Evolutionary conservation across 2,797 vertebrate genomes (phyloP).

Genomic region (Gorsachius magnificus): DNA sequence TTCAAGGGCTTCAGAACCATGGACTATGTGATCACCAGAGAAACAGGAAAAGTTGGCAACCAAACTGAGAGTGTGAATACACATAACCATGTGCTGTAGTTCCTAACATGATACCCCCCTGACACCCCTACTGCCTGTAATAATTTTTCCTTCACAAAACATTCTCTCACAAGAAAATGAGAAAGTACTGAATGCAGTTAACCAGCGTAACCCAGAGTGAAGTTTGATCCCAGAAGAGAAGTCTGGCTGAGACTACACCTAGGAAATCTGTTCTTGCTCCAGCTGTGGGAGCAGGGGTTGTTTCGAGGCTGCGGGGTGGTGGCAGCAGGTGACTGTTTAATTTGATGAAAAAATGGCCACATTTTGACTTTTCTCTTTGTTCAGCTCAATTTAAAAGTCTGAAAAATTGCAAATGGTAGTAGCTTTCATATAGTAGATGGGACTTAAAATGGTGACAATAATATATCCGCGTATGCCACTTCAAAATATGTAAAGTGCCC

Average conservation of each 20-base stretch:
- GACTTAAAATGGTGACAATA: neutral
- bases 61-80: neutral
- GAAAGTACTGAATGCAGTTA: neutral
- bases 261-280: neutral
- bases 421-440: neutral
- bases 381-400: neutral
- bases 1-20: neutral
- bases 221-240: neutral
- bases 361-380: neutral
- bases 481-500: neutral
- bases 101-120: neutral
- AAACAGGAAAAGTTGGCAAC: neutral
- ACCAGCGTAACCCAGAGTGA: neutral
- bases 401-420: neutral
- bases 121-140: neutral
- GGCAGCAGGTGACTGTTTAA: neutral
- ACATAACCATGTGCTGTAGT: accelerated
- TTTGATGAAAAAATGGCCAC: neutral
- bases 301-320: neutral
- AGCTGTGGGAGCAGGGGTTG: neutral
- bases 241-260: neutral
- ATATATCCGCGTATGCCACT: neutral
- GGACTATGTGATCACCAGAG: neutral
- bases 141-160: neutral
- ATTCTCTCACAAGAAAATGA: neutral